Base-by-base conservation (phyloP, 2,113 vertebrate genomes). In the Sander lucioperca region DNA sequence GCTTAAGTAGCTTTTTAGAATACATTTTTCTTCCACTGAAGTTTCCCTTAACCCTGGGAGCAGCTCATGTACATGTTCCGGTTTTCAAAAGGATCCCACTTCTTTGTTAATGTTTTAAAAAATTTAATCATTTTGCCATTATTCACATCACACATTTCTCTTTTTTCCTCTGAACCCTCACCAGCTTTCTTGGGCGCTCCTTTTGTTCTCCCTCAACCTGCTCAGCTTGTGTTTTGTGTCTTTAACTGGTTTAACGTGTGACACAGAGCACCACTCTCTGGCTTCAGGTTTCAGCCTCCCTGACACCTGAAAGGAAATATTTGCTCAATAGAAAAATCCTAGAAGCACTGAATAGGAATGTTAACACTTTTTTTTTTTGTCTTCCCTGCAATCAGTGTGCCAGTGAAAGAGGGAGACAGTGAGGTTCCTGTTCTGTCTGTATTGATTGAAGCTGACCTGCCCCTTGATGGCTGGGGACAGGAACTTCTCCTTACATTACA, bases 21-120 rank as follows among this genome's bases (percentile, higher is more conserved):
- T 96, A 94, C 95, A 95, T 97, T 97, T 39, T 97, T 96, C 94
- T 93, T 94, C 70, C 82, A 91, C 88, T 91, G 86, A 59, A 70
- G 84, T 68, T 94, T 95, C 94, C 96, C 97, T 97, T 97, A 97
- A 97, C 96, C 96, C 95, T 88, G 89, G 93, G 95, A 96, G 92
- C 94, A 95, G 92, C 94, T 91, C 80, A 88, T 95, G 93, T 94
- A 89, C 83, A 94, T 92, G 91, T 94, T 92, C 92, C 89, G 88
- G 86, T 33, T 93, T 94, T 93, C 88, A 89, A 85, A 93, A 90
- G 85, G 86, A 74, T 36, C 80, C 54, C 51, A n/a, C 47, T 70
- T 76, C 36, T 87, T 67, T 84, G 56, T 87, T 74, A 50, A 51
- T 8, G 8, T 45, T 77, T 58, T 1, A 91, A 88, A 88, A 90